Evolutionary conservation across 2,797 vertebrate species (phyloP).

Genomic region (Squalus acanthias): DNA sequence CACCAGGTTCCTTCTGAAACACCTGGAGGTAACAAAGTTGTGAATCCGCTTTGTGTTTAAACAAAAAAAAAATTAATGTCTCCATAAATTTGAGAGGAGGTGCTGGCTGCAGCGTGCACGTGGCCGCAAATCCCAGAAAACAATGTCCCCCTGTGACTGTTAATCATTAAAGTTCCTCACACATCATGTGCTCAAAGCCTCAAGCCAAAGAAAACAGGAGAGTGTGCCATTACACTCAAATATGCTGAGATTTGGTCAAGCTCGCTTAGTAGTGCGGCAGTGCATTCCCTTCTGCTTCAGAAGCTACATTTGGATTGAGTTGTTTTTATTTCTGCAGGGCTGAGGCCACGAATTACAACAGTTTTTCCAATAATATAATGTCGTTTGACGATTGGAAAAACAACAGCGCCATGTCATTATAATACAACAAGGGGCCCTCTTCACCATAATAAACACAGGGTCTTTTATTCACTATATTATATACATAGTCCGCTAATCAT

Average conservation of each 20-base stretch:
- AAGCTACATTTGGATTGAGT: neutral
- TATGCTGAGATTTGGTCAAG: neutral
- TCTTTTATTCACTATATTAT: neutral
- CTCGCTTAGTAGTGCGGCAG: neutral
- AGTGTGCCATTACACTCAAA: neutral
- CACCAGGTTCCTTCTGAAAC: neutral
- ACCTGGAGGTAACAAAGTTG: neutral
- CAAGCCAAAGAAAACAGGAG: constrained; percentile 16
- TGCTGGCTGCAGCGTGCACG: neutral
- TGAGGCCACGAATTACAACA: neutral
- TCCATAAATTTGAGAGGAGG: neutral
- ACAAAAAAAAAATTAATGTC: neutral
- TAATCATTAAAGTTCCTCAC: constrained; percentile 14
- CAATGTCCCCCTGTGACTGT: constrained; percentile 14
- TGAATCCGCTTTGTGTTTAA: neutral
- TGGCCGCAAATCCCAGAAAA: constrained; percentile 11
- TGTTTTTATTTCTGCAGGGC: neutral
- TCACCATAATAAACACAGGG: neutral
- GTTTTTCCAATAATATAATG: neutral
- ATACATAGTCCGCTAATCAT: neutral
- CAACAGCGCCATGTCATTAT: neutral
- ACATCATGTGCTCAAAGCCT: neutral
- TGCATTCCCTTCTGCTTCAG: neutral
- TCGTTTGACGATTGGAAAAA: neutral
- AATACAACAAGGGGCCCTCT: neutral